Evolutionary conservation across 2,797 vertebrate species (phyloP), one percentile per base, ranked within the genome.

Genomic region (Oreortyx pictus): DNA sequence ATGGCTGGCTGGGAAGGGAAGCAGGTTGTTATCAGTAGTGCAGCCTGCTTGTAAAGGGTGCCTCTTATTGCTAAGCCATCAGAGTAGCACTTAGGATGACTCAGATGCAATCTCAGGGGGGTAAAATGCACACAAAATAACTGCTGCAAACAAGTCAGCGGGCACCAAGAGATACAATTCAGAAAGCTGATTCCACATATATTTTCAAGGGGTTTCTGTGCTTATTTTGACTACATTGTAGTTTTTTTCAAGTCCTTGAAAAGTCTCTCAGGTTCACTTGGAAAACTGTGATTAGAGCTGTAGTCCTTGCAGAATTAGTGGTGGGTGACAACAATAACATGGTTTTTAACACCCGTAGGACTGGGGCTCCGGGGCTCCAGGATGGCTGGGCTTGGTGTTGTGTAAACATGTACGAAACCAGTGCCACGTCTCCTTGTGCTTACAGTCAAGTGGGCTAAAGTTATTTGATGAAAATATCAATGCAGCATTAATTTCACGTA

Each of bases 401-500:
- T 44, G 77, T 3, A 56, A 84, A 65, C 81, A 68, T 4, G 52
- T 68, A 37, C 67, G 59, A 81, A 76, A 59, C 0, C 46, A 50
- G 6, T 14, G 54, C 54, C 59, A 0, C 35, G 43, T 25, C 52
- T 78, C 50, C 39, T 54, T 29, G 57, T 4, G 57, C 80, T 89
- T 57, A 54, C 74, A 88, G 6, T 24, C 82, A 79, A 76, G 74
- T 1, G 60, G 29, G 44, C 80, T 77, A 82, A 35, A 79, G 64
- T 76, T 86, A 19, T 31, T 74, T 67, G 50, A 86, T 46, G 43
- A 1, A 1, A 92, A 52, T 62, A 81, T 80, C 91, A 81, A 22
- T 12, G 8, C 66, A 68, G 61, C 76, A 81, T 71, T 83, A 37
- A 74, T 95, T 95, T 92, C 80, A 67, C 52, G 88, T 86, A 54